phyloP scores from a whole-genome alignment of 2,113 vertebrate genomes.

The Oceanites oceanicus region DNA sequence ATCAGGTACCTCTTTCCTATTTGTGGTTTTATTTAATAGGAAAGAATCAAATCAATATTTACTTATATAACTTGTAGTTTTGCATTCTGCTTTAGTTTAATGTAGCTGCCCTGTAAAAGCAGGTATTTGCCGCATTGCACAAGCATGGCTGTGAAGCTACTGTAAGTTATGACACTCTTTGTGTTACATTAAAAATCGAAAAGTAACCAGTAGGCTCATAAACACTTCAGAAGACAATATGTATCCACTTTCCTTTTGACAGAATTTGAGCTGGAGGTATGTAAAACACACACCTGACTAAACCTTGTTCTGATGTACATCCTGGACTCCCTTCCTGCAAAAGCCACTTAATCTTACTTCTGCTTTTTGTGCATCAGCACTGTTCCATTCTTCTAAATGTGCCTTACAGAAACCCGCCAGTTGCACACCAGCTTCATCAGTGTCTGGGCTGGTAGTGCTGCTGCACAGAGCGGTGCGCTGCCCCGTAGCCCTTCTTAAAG shows the following conservation, averaged over 20 bases:
- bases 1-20: neutral
- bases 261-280: neutral
- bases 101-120: neutral
- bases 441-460: neutral
- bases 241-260: neutral
- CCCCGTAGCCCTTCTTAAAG: neutral
- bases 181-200: neutral
- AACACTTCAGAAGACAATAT: neutral
- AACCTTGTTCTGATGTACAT: neutral
- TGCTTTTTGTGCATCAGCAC: neutral
- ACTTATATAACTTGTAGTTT: neutral
- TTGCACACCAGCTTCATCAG: accelerated
- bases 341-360: neutral
- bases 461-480: neutral
- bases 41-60: neutral
- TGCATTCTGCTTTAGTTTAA: neutral
- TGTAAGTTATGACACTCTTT: neutral
- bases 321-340: neutral
- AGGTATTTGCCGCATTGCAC: neutral
- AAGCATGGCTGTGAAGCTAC: neutral
- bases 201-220: neutral
- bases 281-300: neutral
- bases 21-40: neutral
- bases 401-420: neutral
- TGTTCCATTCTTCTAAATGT: accelerated